Conservation (phyloP, 2,797 vertebrate genomes). For the Triplophysa yarkandensis region DNA sequence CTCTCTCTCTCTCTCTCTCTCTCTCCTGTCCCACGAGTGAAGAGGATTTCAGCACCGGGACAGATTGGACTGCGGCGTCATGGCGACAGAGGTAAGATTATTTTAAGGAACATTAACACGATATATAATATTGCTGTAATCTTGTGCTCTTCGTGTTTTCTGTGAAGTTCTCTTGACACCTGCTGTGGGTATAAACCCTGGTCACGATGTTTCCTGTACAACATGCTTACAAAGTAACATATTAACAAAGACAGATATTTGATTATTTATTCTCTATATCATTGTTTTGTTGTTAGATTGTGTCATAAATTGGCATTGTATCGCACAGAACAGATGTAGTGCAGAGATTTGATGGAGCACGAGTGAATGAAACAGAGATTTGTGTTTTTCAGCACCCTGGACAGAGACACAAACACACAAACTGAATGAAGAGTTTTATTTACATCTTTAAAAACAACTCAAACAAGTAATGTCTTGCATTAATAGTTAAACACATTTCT, state of each 20-base stretch:
- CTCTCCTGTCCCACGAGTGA: constrained; percentile 62
- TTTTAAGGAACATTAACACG: constrained; percentile 3
- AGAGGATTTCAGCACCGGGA: constrained; percentile 67
- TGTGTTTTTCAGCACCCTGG: constrained; percentile 75
- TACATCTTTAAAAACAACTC: neutral
- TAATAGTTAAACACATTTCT: neutral
- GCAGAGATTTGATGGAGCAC: neutral
- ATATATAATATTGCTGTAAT: neutral
- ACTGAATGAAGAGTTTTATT: neutral
- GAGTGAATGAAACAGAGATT: neutral
- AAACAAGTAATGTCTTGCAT: neutral
- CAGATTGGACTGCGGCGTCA: constrained; percentile 69
- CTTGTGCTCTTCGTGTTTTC: constrained; percentile 1
- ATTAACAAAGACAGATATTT: neutral
- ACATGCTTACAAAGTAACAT: neutral
- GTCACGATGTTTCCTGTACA: neutral
- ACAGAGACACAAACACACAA: constrained; percentile 61
- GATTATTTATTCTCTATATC: neutral
- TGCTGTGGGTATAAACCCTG: neutral
- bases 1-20: constrained; percentile 53
- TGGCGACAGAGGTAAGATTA: constrained; percentile 80
- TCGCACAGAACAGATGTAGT: constrained; percentile 1
- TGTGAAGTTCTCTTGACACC: constrained; percentile 36
- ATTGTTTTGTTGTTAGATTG: neutral
- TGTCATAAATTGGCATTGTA: neutral